Evolutionary conservation across 2,797 vertebrate genomes (phyloP).

Genomic region (Alauda arvensis): DNA sequence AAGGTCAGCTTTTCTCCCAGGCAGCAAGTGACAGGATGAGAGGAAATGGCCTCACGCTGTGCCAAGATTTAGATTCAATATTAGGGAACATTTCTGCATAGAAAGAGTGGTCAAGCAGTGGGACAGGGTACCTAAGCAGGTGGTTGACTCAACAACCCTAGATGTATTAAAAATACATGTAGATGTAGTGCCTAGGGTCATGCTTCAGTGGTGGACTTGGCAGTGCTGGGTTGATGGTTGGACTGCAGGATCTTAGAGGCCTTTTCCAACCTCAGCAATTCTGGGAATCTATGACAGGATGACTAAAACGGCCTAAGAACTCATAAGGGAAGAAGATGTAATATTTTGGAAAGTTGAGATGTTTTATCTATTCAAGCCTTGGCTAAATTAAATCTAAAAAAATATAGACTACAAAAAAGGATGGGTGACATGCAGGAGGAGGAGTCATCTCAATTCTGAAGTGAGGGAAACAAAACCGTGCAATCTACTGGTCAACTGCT

Average conservation of each 20-base stretch:
- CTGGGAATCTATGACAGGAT: neutral
- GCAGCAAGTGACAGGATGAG: neutral
- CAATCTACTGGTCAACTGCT: neutral
- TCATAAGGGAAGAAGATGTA: neutral
- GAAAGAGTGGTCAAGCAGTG: neutral
- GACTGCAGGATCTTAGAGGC: neutral
- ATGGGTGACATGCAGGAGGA: accelerated
- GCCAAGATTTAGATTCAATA: too few species aligned
- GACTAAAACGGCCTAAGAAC: neutral
- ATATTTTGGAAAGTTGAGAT: neutral
- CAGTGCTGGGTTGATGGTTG: neutral
- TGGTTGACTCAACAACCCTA: neutral
- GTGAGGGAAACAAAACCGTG: neutral
- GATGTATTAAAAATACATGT: neutral
- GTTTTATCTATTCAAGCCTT: neutral
- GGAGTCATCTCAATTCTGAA: neutral
- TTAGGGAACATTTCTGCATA: neutral
- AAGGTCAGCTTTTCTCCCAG: neutral
- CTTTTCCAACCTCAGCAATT: neutral
- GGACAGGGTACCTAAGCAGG: neutral
- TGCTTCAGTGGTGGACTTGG: too few species aligned
- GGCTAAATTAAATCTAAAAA: neutral
- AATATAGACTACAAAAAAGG: too few species aligned
- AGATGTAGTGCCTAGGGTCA: too few species aligned
- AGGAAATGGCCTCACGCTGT: neutral